phyloP scores from a whole-genome alignment of 2,888 invertebrate species.

The Melanotus villosus region DNA sequence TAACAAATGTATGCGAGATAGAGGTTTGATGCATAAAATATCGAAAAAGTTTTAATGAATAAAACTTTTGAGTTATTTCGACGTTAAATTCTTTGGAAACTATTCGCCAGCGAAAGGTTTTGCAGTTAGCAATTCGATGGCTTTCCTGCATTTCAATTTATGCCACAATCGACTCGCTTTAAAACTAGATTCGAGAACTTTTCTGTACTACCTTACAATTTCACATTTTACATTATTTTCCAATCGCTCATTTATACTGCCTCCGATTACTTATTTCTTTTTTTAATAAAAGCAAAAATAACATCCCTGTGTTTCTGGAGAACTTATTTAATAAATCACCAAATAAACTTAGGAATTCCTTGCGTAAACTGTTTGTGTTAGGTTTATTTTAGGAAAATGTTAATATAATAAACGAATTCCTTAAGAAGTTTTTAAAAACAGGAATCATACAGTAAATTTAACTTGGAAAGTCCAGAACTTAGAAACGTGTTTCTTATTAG shows the following conservation, averaged over 20 bases:
- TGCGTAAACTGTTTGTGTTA: no score
- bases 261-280: background rate
- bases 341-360: no score
- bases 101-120: constrained; percentile 31
- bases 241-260: constrained; percentile 13
- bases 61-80: constrained; percentile 32
- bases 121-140: constrained; percentile 26
- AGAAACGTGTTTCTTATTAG: no score
- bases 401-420: no score
- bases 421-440: no score
- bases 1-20: constrained; percentile 20
- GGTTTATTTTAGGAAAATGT: no score
- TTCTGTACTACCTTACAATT: constrained; percentile 18
- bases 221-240: constrained; percentile 15
- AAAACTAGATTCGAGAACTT: constrained; percentile 24
- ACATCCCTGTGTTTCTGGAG: background rate
- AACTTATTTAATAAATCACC: no score
- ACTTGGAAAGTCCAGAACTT: no score
- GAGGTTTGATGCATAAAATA: constrained; percentile 25
- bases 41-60: constrained; percentile 41
- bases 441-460: no score
- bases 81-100: constrained; percentile 37
- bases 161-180: constrained; percentile 14
- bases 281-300: background rate
- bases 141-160: constrained; percentile 28